Conservation (phyloP, 2,888 invertebrate species). For the Morpho achilles region DNA sequence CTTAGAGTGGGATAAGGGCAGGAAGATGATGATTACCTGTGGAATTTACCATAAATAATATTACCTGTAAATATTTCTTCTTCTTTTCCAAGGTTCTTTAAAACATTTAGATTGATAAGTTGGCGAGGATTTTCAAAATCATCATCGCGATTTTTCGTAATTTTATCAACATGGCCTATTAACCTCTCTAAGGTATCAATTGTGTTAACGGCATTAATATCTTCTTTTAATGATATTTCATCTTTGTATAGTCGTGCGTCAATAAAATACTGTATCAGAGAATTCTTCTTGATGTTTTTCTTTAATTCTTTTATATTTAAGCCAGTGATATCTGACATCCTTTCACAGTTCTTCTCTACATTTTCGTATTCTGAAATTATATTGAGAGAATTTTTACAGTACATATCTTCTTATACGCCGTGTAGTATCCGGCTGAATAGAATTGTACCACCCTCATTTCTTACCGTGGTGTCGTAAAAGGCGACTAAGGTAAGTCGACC, state of each 20-base stretch:
- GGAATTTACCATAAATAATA: too few relatives aligned
- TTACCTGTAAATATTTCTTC: too few relatives aligned
- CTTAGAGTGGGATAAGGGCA: too few relatives aligned
- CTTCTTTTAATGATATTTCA: slow-evolving; percentile 41
- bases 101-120: not conserved
- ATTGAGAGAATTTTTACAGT: too few relatives aligned
- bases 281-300: slow-evolving; percentile 48
- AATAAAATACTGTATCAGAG: slow-evolving; percentile 53
- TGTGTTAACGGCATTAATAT: slow-evolving; percentile 46
- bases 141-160: slow-evolving; percentile 31
- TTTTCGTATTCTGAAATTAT: slow-evolving; percentile 47
- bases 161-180: slow-evolving; percentile 47
- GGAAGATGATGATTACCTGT: too few relatives aligned
- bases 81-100: not conserved
- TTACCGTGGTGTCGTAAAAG: too few relatives aligned
- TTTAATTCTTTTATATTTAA: slow-evolving; percentile 53
- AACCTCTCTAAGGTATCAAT: slow-evolving; percentile 50
- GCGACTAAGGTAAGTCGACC: too few relatives aligned
- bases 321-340: slow-evolving; percentile 55
- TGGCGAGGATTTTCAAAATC: slow-evolving; percentile 1
- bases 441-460: too few relatives aligned
- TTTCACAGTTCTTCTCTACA: slow-evolving; percentile 44
- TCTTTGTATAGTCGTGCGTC: slow-evolving; percentile 50
- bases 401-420: too few relatives aligned
- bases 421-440: too few relatives aligned